Evolutionary conservation across 1,140 invertebrate genomes (phyloP), one percentile per base, ranked within the genome.

Genomic region (Anastatus disparis): DNA sequence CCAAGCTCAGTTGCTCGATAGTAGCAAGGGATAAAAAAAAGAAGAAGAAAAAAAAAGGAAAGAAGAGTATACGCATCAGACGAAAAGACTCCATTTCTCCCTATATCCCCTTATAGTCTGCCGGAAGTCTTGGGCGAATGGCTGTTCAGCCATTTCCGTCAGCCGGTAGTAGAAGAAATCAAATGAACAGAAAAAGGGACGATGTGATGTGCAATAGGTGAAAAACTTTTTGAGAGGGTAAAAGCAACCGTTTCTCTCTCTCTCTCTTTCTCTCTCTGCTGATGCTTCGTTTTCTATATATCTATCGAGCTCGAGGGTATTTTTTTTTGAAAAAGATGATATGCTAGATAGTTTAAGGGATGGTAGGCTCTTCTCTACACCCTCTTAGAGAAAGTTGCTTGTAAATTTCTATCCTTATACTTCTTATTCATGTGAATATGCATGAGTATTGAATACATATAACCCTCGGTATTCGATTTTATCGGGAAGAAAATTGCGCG

Each of bases 141-240:
- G 78, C 78, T 85, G 82, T 78, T 82, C 84, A 83, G 76, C 83
- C 82, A 85, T 86, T 84, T 85, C 84, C 84, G 84, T 74, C 77
- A 29, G 31, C 22, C 42, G 29, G 15, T 38, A 20, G 42, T 3
- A 35, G 74, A 78, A 84, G 81, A 82, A 85, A 82, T 82, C 77
- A 76, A 81, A 84, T 82, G 78, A 84, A 76, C 74, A 76, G 78
- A 81, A 61, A 72, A 71, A 72, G 66, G 67, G 35, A 27, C 8
- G 61, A 38, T 72, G 65, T 77, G 72, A 53, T n/a, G n/a, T n/a
- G n/a, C n/a, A n/a, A n/a, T 35, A 10, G 31, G 31, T 6, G 31
- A 35, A 35, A 35, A 35, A 6, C 31, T n/a, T n/a, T n/a, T n/a
- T n/a, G n/a, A n/a, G n/a, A n/a, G n/a, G n/a, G n/a, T n/a, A n/a